Conservation (phyloP, 2,888 invertebrate genomes). For the Trachelus troglodyta region DNA sequence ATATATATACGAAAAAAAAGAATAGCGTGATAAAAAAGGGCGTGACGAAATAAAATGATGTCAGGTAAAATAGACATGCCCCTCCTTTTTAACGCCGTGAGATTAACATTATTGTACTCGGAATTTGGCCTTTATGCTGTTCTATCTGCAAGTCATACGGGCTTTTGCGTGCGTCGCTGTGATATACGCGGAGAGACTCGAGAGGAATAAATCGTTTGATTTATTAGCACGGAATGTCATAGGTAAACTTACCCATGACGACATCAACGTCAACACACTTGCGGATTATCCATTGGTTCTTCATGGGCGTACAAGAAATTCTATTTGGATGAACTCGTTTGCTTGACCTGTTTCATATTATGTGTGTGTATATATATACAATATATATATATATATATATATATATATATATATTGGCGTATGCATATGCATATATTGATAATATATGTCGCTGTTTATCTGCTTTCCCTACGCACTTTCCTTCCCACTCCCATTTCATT, state of each 20-base stretch:
- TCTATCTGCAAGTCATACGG: conserved; percentile 60
- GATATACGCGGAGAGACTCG: conserved; percentile 44
- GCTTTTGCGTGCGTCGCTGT: conserved; percentile 61
- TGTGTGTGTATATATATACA: too few relatives aligned
- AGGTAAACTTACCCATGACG: neutral
- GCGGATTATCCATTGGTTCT: neutral
- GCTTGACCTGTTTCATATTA: neutral
- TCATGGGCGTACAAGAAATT: neutral
- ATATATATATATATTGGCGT: neutral
- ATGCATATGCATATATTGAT: neutral
- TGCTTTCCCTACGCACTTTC: neutral
- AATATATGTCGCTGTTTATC: neutral
- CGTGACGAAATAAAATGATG: neutral
- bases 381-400: neutral
- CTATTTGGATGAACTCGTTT: neutral
- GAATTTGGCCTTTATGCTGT: conserved; percentile 59
- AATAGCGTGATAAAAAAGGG: conserved; percentile 24
- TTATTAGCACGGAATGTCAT: neutral
- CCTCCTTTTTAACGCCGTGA: neutral
- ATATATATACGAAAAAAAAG: neutral
- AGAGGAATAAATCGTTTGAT: neutral
- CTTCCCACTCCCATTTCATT: neutral
- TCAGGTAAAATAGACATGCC: neutral
- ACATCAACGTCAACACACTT: neutral
- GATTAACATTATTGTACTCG: conserved; percentile 26